Evolutionary conservation across 2,797 vertebrate genomes (phyloP), one percentile per base, ranked within the genome.

Genomic region (Agapornis canus): DNA sequence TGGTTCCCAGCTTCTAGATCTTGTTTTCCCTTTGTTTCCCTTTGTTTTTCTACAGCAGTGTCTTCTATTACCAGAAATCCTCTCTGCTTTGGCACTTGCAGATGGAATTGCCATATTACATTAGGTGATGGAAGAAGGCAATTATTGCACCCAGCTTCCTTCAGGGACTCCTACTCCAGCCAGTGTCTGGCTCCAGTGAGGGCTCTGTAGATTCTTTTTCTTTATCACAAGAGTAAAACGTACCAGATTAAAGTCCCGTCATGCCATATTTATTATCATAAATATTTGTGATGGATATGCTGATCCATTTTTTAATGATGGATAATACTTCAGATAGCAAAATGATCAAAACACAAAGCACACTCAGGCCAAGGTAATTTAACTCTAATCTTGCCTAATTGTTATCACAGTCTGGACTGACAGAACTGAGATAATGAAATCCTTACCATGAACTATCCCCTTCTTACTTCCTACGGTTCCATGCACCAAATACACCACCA

Each of bases 331-430:
- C 48, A 82, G 90, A 82, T 18, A 35, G 69, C 42, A 81, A 90
- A 92, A 91, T 85, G 16, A 87, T 72, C 86, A 83, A 93, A 94
- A 57, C 31, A 47, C 18, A 80, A 52, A 88, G 40, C 35, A 79
- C 37, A 15, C 32, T 69, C 51, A 75, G 65, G 82, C 91, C 91
- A 95, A 88, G 69, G 40, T 69, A 88, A 83, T 93, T 92, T 86
- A 94, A 79, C 81, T 92, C 66, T 68, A 85, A 89, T 91, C 65
- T 91, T 90, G 40, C 63, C 51, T 92, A 94, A 92, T 71, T 92
- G 76, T 88, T 88, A 83, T 76, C 71, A 26, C 9, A 2, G 51
- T 68, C 61, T 79, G 43, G 65, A 56, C 49, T 86, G 79, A 88
- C 47, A 76, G 32, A 72, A 76, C 47, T 31, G 65, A 90, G 73